A percentile compares a stretch with the other conserved stretches of the same genome.
Conservation (phyloP, 2,797 vertebrate genomes). For the Enteromius thamalakanensis region DNA sequence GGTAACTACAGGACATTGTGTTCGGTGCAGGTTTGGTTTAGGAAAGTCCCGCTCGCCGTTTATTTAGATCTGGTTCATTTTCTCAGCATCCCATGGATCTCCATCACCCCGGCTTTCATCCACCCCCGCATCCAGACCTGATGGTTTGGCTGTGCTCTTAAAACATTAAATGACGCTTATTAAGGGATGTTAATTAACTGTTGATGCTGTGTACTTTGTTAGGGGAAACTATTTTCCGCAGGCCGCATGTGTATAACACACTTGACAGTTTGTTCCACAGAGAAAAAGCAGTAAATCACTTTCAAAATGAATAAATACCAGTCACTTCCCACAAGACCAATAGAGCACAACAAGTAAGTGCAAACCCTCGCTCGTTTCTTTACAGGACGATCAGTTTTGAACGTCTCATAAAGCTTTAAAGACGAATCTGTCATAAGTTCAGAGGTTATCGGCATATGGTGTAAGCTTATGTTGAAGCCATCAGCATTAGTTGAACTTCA, state of each 20-base stretch:
- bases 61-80: conserved; percentile 11
- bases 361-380: background rate
- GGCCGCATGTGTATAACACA: background rate
- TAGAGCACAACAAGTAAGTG: background rate
- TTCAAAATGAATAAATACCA: background rate
- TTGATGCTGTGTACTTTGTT: conserved; percentile 1
- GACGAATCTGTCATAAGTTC: background rate
- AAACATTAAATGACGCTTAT: conserved; percentile 7
- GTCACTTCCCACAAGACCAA: background rate
- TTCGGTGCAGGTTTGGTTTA: background rate
- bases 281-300: conserved; percentile 15
- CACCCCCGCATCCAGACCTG: conserved; percentile 16
- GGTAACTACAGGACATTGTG: background rate
- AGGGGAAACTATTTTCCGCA: background rate
- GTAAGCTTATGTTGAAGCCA: background rate
- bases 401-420: background rate
- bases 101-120: conserved; percentile 32
- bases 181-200: conserved; percentile 13
- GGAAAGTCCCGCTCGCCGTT: conserved; percentile 28
- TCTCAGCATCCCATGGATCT: conserved; percentile 32
- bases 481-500: background rate
- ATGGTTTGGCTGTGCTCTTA: background rate
- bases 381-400: background rate
- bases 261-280: conserved; percentile 2
- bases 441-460: background rate